Evolutionary conservation across 2,888 invertebrate genomes (phyloP), one percentile per base, ranked within the genome.

Genomic region (Pristionchus maxplancki): DNA sequence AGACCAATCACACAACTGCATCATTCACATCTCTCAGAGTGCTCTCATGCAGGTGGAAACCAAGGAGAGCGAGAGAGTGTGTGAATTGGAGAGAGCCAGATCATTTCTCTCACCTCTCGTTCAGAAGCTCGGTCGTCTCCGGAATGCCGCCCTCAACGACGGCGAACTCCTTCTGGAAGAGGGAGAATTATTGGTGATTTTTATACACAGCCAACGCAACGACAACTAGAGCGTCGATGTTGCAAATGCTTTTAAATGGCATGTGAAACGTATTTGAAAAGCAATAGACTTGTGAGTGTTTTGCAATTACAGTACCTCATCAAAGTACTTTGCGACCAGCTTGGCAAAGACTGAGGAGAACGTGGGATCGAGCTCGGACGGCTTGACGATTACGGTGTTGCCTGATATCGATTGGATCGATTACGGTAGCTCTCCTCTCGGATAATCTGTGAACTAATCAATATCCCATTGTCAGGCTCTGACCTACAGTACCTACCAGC

Each of bases 341-440:
- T 97, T 96, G 5, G 96, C 96, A 24, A 98, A 95, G 85, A 97
- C 96, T 89, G 96, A 95, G 0, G 97, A 96, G 85, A 97, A 96
- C 37, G 96, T 96, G 0, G 96, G 96, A 0, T 98, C 96, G 78
- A 98, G 95, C 95, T 99, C 99, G 34, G 98, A 98, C 4, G 99
- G 98, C 95, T 99, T 99, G n/a, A 94, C 78, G 28, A 99, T 96
- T 48, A 97, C 97, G 94, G 97, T 97, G 95, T 99, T 99, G 74
- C 93, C 93, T 91, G 85, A 44, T 20, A 31, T 48, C 11, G 40
- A 28, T 6, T n/a, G 15, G 20, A 40, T 81, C 2, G 17, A 11
- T 34, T n/a, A n/a, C n/a, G n/a, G n/a, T n/a, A n/a, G n/a, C n/a
- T n/a, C n/a, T n/a, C n/a, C n/a, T n/a, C n/a, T n/a, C n/a, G n/a